phyloP scores from a whole-genome alignment of 1,140 invertebrate species.

The Polypedilum vanderplanki region DNA sequence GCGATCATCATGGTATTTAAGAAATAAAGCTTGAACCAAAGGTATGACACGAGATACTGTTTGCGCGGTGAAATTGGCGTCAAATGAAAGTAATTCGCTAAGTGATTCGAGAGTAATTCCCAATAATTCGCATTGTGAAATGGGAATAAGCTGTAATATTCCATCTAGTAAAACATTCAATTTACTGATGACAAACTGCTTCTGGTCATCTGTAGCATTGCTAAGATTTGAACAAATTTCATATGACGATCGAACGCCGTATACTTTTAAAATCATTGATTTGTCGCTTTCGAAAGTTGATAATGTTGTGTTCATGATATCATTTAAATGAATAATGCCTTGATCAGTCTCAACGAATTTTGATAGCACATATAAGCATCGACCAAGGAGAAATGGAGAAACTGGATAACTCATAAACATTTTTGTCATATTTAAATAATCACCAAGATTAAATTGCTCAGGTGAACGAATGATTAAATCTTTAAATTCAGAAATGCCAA shows the following conservation, averaged over 20 bases:
- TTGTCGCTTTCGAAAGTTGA: slow-evolving; percentile 40
- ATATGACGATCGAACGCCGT: slow-evolving; percentile 37
- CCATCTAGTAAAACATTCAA: slow-evolving; percentile 39
- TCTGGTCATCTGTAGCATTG: slow-evolving; percentile 37
- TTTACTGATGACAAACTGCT: slow-evolving; percentile 37
- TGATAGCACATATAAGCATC: slow-evolving; percentile 63
- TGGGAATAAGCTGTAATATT: slow-evolving; percentile 40
- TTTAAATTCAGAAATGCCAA: slow-evolving; percentile 48
- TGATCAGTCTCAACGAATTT: slow-evolving; percentile 48
- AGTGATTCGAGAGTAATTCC: slow-evolving; percentile 61
- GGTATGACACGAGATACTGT: slow-evolving; percentile 61
- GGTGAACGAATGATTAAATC: slow-evolving; percentile 52
- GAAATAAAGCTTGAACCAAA: slow-evolving; percentile 62
- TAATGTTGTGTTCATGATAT: slow-evolving; percentile 39
- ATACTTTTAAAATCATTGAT: slow-evolving; percentile 39
- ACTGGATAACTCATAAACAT: slow-evolving; percentile 40
- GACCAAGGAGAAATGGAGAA: slow-evolving; percentile 60
- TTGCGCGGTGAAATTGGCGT: slow-evolving; percentile 59
- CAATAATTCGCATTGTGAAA: slow-evolving; percentile 54
- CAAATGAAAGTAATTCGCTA: slow-evolving; percentile 57
- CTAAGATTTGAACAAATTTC: slow-evolving; percentile 54
- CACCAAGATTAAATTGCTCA: slow-evolving; percentile 58
- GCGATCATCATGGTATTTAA: slow-evolving; percentile 62
- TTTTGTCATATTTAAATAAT: slow-evolving; percentile 55
- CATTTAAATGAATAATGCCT: slow-evolving; percentile 40